Percentiles rank a stretch among this genome's conserved stretches.
Evolutionary conservation across 2,797 vertebrate genomes (phyloP).

Genomic region (Pitangus sulphuratus): DNA sequence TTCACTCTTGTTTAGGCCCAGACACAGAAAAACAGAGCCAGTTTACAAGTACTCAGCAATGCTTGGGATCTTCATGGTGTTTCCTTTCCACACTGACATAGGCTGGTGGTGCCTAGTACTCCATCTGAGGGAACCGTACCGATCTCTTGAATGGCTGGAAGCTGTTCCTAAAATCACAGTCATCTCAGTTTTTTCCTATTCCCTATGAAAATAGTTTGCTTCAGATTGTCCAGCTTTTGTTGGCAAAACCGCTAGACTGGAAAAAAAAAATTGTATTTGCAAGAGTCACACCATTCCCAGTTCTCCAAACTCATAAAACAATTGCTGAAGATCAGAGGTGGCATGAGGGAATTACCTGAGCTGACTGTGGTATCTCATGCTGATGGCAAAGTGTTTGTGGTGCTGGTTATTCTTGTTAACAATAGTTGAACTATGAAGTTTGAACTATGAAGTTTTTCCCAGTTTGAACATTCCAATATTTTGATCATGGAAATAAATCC

Average conservation of each 20-base stretch:
- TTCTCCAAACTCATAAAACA: background rate
- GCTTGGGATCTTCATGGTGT: fast-evolving
- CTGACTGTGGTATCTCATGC: background rate
- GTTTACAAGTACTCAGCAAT: fast-evolving
- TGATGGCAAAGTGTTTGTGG: background rate
- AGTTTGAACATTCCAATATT: background rate
- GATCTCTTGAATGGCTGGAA: background rate
- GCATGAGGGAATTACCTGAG: background rate
- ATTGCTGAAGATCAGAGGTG: background rate
- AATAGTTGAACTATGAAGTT: background rate
- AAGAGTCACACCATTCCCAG: background rate
- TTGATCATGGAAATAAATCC: background rate
- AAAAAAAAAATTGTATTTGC: background rate
- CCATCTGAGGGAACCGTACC: background rate
- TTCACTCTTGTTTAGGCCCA: background rate
- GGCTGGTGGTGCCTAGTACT: background rate
- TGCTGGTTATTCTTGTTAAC: background rate
- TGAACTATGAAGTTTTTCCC: background rate
- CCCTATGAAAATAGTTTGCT: conserved; percentile 10
- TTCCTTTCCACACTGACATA: fast-evolving
- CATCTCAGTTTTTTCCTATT: background rate
- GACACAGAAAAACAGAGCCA: background rate
- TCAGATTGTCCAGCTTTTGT: background rate
- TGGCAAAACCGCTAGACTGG: background rate
- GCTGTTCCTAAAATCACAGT: background rate